Evolutionary conservation across 2,797 vertebrate species (phyloP).

Genomic region (Anableps anableps): DNA sequence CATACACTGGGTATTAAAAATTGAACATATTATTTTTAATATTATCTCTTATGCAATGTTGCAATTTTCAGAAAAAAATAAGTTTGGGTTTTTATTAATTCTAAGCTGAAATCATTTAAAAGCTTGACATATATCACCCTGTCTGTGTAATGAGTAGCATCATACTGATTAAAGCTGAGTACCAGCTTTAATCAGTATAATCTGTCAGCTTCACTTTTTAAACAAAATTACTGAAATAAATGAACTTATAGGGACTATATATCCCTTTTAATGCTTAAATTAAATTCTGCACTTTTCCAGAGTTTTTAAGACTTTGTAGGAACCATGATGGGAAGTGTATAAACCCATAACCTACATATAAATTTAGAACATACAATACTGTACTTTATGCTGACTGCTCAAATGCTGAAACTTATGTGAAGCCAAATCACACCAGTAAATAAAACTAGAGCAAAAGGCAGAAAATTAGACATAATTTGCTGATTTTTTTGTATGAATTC

Average conservation of each 20-base stretch:
- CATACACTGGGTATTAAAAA: not conserved
- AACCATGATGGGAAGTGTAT: not conserved
- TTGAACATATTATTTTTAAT: not conserved
- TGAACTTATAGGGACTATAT: too few species aligned
- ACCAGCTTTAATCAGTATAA: not conserved
- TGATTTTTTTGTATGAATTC: not conserved
- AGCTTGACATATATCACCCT: not conserved
- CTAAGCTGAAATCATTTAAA: not conserved
- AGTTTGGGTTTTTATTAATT: not conserved
- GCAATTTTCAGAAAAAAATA: not conserved
- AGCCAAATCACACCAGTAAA: slow-evolving; percentile 4
- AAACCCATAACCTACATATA: not conserved
- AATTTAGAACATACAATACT: not conserved
- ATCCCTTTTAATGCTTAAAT: not conserved
- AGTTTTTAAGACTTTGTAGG: not conserved
- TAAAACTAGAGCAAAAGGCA: slow-evolving; percentile 5
- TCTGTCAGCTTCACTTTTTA: not conserved
- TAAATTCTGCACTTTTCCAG: not conserved
- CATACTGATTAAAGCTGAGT: not conserved
- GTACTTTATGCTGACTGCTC: not conserved
- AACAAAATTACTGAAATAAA: too few species aligned
- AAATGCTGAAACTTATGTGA: slow-evolving; percentile 3
- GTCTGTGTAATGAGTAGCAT: not conserved
- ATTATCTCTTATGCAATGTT: not conserved
- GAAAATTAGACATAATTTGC: slow-evolving; percentile 7